A percentile compares a stretch with the other conserved stretches of the same genome.
These are phyloP conservation scores for Scyliorhinus canicula DNA, from an alignment of 2,797 vertebrate genomes.

Conservation along the genomic window DNA sequence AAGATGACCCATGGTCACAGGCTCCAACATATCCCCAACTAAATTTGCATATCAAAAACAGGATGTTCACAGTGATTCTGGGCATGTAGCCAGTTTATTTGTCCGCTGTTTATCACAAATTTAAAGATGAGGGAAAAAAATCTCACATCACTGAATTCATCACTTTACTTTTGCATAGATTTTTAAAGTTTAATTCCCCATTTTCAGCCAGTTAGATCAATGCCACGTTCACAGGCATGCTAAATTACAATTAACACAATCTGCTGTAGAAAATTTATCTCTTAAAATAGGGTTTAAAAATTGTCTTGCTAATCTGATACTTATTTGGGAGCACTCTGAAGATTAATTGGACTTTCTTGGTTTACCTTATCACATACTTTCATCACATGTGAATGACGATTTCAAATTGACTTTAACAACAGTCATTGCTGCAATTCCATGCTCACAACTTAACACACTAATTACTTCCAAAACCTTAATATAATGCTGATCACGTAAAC, in stretches of 20 bases:
- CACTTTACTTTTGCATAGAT: background rate
- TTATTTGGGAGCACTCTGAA: background rate
- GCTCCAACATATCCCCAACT: background rate
- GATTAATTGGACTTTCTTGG: background rate
- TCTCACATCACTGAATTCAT: background rate
- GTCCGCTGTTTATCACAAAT: background rate
- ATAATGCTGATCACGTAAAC: background rate
- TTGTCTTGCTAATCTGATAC: background rate
- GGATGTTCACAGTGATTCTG: background rate
- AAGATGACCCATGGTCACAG: background rate
- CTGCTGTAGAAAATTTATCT: background rate
- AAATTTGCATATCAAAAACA: background rate
- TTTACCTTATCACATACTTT: background rate
- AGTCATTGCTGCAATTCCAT: background rate
- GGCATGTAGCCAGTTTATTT: background rate
- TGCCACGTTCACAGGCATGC: background rate
- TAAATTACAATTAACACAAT: constrained; percentile 4
- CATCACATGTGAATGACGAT: background rate
- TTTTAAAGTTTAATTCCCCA: background rate
- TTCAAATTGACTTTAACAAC: background rate
- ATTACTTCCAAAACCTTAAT: constrained; percentile 24
- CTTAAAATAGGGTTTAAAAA: constrained; percentile 24
- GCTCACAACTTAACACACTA: background rate
- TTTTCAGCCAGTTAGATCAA: constrained; percentile 18
- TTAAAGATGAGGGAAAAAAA: background rate